Conservation (phyloP, 2,888 invertebrate genomes). For the Nesidiocoris tenuis region DNA sequence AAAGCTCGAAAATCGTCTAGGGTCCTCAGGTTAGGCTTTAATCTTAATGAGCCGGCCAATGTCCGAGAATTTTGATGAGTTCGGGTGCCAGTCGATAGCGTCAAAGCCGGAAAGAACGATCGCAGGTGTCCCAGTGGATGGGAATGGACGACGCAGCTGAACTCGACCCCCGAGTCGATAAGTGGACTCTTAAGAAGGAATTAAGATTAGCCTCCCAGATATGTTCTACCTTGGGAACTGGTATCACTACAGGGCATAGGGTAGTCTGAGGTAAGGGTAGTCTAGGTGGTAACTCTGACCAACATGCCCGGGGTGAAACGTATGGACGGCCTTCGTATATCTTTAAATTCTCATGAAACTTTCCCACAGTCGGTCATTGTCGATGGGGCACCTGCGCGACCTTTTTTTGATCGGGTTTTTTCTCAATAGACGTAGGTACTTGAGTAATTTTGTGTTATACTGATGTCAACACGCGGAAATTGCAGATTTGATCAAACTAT, state of each 20-base stretch:
- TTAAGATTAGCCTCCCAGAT: constrained; percentile 32
- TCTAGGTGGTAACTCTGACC: background rate
- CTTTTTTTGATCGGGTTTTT: constrained; percentile 7
- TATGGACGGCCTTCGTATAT: background rate
- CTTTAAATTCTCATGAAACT: constrained; percentile 21
- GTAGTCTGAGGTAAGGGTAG: no score
- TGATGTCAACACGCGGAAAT: no score
- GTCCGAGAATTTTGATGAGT: no score
- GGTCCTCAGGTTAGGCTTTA: no score
- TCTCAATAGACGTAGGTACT: no score
- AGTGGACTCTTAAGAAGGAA: constrained; percentile 22
- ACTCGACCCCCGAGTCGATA: constrained; percentile 2
- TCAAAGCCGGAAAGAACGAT: background rate
- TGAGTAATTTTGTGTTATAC: no score
- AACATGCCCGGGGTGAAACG: no score
- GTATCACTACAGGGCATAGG: no score
- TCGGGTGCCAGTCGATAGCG: background rate
- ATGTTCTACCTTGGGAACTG: no score
- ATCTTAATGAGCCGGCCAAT: background rate
- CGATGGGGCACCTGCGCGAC: constrained; percentile 18
- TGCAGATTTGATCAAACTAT: no score
- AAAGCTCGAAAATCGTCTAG: no score
- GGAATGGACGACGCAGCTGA: background rate
- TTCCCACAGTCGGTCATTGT: constrained; percentile 31
- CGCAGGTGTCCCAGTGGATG: constrained; percentile 7